These are phyloP conservation scores for Ophion obscuratus DNA, from an alignment of 2,888 invertebrate species.

Conservation along the genomic window DNA sequence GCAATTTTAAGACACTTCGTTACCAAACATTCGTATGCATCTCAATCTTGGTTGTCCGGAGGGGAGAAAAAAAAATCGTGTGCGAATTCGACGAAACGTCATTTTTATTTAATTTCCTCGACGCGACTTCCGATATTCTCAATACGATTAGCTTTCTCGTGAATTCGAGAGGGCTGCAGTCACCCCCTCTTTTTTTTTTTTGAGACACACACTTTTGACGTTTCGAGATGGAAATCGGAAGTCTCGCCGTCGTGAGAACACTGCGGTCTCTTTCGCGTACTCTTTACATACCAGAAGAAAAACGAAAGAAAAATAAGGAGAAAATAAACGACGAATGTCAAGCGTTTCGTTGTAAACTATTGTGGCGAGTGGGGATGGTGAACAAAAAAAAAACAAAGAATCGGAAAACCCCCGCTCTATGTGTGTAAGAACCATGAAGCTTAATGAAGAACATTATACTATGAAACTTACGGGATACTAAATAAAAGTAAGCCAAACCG, in stretches of 20 bases:
- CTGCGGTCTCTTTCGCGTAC: conserved; percentile 68
- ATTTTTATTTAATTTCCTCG: conserved; percentile 41
- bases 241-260: conserved; percentile 53
- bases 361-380: conserved; percentile 76
- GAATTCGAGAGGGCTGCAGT: conserved; percentile 17
- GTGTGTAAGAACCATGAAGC: conserved; percentile 84
- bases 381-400: conserved; percentile 54
- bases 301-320: conserved; percentile 10
- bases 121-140: conserved; percentile 55
- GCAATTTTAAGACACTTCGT: conserved; percentile 70
- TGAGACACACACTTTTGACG: conserved; percentile 13
- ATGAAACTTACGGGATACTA: conserved; percentile 83
- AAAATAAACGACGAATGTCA: conserved; percentile 50
- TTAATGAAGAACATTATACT: conserved; percentile 84
- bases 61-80: conserved; percentile 40
- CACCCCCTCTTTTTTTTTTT: neutral
- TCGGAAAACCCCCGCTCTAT: conserved; percentile 80
- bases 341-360: conserved; percentile 77
- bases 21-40: conserved; percentile 69
- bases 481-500: conserved; percentile 84
- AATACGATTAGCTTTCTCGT: conserved; percentile 40
- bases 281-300: conserved; percentile 65
- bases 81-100: conserved; percentile 45
- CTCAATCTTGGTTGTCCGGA: conserved; percentile 60
- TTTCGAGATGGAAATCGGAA: conserved; percentile 47